A percentile compares a stretch with the other conserved stretches of the same genome.
Evolutionary conservation across 2,113 vertebrate genomes (phyloP).

Genomic region (Trogon surrucura): DNA sequence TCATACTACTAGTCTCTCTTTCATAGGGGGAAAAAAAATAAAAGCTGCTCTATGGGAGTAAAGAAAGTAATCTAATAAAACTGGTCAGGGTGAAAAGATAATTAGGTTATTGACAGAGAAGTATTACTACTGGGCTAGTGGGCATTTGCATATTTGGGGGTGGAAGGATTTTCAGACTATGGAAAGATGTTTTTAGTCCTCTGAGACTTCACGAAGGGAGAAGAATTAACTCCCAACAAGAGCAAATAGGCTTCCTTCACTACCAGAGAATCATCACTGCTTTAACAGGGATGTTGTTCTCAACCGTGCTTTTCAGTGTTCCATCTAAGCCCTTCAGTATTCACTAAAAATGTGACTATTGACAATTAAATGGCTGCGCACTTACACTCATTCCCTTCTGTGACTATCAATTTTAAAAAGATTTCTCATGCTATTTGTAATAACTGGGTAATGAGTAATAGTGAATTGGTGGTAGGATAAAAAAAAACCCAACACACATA

Average conservation of each 20-base stretch:
- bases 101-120: background rate
- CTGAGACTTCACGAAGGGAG: background rate
- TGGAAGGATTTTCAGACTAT: background rate
- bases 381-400: background rate
- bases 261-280: background rate
- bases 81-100: background rate
- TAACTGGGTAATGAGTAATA: background rate
- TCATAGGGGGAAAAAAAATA: background rate
- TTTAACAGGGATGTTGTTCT: background rate
- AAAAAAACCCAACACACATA: background rate
- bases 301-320: background rate
- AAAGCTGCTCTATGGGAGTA: background rate
- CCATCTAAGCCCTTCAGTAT: background rate
- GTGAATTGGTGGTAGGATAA: background rate
- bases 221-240: background rate
- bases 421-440: background rate
- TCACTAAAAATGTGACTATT: background rate
- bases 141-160: background rate
- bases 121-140: background rate
- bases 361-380: background rate
- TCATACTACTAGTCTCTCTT: background rate
- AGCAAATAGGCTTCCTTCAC: background rate
- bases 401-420: background rate
- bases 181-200: background rate
- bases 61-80: background rate